These are phyloP conservation scores for Polydrusus tereticollis DNA, from an alignment of 2,888 invertebrate species.

Conservation along the genomic window DNA sequence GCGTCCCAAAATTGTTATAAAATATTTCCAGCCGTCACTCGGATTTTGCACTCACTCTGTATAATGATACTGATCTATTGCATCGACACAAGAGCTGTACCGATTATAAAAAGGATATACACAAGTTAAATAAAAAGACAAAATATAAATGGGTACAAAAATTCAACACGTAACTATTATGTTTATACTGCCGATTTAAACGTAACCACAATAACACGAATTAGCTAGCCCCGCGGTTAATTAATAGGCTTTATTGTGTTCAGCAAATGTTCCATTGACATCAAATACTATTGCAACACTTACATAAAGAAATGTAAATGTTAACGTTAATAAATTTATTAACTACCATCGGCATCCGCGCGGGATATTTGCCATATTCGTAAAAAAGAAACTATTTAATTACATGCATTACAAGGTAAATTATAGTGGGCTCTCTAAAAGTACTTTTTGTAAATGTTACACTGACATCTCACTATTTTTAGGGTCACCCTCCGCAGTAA, in stretches of 20 bases:
- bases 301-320: neutral
- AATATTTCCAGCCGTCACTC: too few relatives aligned
- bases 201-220: neutral
- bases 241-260: conserved; percentile 9
- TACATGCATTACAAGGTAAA: neutral
- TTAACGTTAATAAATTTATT: conserved; percentile 12
- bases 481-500: too few relatives aligned
- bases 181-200: neutral
- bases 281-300: neutral
- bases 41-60: too few relatives aligned
- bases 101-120: too few relatives aligned
- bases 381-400: conserved; percentile 11
- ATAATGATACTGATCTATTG: too few relatives aligned
- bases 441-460: too few relatives aligned
- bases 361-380: conserved; percentile 11
- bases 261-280: neutral
- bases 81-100: too few relatives aligned
- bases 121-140: too few relatives aligned
- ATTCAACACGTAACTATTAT: neutral
- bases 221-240: neutral
- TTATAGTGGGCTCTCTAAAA: neutral
- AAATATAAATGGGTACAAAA: too few relatives aligned
- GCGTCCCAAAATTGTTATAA: too few relatives aligned
- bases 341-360: neutral
- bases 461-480: too few relatives aligned